Percentiles rank a stretch among this genome's conserved stretches.
These are phyloP conservation scores for Leptopilina boulardi DNA, from an alignment of 1,140 invertebrate species.

Conservation along the genomic window DNA sequence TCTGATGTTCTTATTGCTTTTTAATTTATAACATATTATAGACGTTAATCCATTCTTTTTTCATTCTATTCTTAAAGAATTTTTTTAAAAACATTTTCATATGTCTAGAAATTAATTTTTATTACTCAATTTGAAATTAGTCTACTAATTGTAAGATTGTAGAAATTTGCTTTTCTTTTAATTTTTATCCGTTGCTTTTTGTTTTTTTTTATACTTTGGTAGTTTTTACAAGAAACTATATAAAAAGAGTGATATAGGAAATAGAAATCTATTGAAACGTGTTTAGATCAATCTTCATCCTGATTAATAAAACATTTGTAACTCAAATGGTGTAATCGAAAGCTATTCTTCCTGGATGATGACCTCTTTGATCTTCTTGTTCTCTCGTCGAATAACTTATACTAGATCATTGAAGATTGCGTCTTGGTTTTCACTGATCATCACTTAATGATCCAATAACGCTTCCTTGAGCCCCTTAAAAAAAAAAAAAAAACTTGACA, in stretches of 20 bases:
- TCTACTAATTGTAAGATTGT: too few species aligned
- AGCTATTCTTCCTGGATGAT: constrained; percentile 43
- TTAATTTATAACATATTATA: neutral
- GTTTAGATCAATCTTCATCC: constrained; percentile 30
- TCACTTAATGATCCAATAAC: neutral
- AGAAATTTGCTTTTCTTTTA: too few species aligned
- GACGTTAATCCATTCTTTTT: neutral
- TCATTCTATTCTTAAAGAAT: neutral
- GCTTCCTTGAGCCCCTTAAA: neutral
- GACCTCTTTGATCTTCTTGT: constrained; percentile 38
- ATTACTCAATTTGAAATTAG: too few species aligned
- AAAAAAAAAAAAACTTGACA: neutral
- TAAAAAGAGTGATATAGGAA: too few species aligned
- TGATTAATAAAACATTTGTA: constrained; percentile 14
- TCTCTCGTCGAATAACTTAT: neutral
- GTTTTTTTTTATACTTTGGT: neutral
- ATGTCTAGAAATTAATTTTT: too few species aligned
- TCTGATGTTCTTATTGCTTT: neutral
- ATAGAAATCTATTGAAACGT: constrained; percentile 17
- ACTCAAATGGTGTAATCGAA: neutral
- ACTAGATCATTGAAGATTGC: constrained; percentile 12
- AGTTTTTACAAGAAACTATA: too few species aligned
- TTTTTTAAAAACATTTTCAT: too few species aligned
- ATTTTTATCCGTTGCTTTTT: too few species aligned
- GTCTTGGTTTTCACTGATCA: constrained; percentile 2